Base-by-base conservation (phyloP, 37 sponge, comb jelly and placozoan species). In the Tethya wilhelma region DNA sequence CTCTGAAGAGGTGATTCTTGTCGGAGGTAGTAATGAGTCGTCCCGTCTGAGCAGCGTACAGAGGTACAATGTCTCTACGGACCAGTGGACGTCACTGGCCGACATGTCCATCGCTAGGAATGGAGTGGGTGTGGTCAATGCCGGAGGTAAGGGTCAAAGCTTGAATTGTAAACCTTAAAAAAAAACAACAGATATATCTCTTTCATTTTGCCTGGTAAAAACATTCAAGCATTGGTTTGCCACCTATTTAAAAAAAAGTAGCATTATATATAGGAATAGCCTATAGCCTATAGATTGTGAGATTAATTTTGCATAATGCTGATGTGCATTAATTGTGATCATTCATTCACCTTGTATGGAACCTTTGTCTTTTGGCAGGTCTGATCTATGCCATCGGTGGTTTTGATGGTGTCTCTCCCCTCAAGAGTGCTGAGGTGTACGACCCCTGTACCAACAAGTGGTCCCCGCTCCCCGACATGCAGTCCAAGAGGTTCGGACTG, bases 1-100 rank as follows among this genome's bases (percentile, higher is more conserved):
- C 4, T 59, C 17, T 9, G 59, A 59, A 37, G 83, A 38, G 36
- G 75, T 93, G 25, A 90, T 86, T 37, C 36, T 89, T 1, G 87
- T 91, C 9, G 94, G 94, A 20, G 94, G 94, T 26, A 79, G 73
- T 29, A 87, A 90, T 63, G 86, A 74, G 23, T 77, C 86, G 25
- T 69, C 78, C 22, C 67, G 87, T 8, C 74, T 93, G 59, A 59
- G 59, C 79, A 69, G 78, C 26, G 91, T 90, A 20, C 90, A 86
- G 44, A 23, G 69, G 5, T 93, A 85, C 44, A 75, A 85, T 37
- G 63, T 80, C 29, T 9, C n/a, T 7, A 59, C 31, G 0, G 80
- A 79, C 34, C 71, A 75, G 38, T 90, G 90, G 90, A 85, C 44
- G 7, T 55, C 80, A 0, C 64, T 56, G 0, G 36, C 86, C 0